A percentile compares a stretch with the other conserved stretches of the same genome.
phyloP scores from a whole-genome alignment of 2,888 invertebrate species.

The Mesorhabditis sp. region DNA sequence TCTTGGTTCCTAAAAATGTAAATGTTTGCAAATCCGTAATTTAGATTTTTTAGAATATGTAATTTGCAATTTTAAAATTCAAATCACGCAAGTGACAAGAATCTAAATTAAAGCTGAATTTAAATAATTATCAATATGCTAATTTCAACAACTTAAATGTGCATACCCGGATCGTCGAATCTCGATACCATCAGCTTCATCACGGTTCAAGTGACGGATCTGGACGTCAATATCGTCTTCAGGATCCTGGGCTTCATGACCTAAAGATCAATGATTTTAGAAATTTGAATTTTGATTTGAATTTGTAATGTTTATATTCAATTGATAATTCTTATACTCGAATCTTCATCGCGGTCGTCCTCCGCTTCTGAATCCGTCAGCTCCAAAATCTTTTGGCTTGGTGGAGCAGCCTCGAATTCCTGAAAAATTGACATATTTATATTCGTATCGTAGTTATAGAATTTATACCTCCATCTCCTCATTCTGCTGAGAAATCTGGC shows the following conservation, averaged over 20 bases:
- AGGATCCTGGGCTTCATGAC: neutral
- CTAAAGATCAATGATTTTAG: neutral
- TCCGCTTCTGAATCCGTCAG: neutral
- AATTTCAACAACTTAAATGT: too few relatives aligned
- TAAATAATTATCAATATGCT: too few relatives aligned
- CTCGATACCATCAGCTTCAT: neutral
- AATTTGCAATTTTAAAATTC: too few relatives aligned
- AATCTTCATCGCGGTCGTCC: slow-evolving; percentile 1
- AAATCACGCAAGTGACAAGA: too few relatives aligned
- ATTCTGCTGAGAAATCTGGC: neutral
- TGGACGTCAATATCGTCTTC: slow-evolving; percentile 1
- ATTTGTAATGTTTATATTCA: neutral
- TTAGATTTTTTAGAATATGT: too few relatives aligned
- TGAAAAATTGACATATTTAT: neutral
- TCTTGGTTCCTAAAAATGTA: too few relatives aligned
- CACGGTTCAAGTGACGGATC: neutral
- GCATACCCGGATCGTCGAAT: too few relatives aligned
- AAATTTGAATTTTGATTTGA: neutral
- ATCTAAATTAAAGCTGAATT: too few relatives aligned
- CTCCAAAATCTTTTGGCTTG: neutral
- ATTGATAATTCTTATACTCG: neutral
- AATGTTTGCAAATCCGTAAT: too few relatives aligned
- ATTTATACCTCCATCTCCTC: neutral
- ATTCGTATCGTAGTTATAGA: neutral
- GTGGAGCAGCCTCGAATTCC: neutral